Evolutionary conservation across 2,113 vertebrate species (phyloP).

Genomic region (Bagarius yarrelli): DNA sequence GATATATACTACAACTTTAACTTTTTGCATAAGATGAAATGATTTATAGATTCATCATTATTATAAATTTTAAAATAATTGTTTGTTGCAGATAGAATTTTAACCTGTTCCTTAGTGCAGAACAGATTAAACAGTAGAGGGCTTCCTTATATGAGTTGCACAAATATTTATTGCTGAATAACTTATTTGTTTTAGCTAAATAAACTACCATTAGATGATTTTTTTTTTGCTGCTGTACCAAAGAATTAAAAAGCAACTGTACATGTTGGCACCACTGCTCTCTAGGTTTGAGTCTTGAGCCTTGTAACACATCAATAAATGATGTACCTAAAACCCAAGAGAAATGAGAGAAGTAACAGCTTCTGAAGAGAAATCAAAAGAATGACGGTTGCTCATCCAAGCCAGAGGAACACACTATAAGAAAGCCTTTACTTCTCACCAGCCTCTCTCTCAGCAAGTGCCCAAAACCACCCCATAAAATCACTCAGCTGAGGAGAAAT

Average conservation of each 20-base stretch:
- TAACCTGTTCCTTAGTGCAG: too few relatives aligned
- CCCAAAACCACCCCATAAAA: conserved; percentile 66
- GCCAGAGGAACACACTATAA: conserved; percentile 44
- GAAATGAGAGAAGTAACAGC: conserved; percentile 23
- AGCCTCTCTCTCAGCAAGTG: conserved; percentile 55
- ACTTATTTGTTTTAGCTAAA: neutral
- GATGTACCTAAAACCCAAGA: conserved; percentile 11
- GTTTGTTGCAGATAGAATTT: too few relatives aligned
- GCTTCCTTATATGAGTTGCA: too few relatives aligned
- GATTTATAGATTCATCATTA: too few relatives aligned
- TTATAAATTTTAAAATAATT: too few relatives aligned
- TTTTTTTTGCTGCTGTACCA: neutral
- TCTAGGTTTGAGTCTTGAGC: neutral
- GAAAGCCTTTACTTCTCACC: conserved; percentile 42
- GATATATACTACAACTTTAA: too few relatives aligned
- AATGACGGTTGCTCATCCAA: neutral
- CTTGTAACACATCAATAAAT: neutral
- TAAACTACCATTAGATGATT: too few relatives aligned
- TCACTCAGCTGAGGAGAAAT: conserved; percentile 63
- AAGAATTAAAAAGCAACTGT: neutral
- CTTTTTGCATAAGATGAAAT: too few relatives aligned
- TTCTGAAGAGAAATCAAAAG: conserved; percentile 30
- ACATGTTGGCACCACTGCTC: neutral
- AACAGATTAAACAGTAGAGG: too few relatives aligned
- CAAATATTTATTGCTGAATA: neutral